These are phyloP conservation scores for Neolamprologus variostigma DNA, from an alignment of 2,113 vertebrate genomes.

Conservation along the genomic window DNA sequence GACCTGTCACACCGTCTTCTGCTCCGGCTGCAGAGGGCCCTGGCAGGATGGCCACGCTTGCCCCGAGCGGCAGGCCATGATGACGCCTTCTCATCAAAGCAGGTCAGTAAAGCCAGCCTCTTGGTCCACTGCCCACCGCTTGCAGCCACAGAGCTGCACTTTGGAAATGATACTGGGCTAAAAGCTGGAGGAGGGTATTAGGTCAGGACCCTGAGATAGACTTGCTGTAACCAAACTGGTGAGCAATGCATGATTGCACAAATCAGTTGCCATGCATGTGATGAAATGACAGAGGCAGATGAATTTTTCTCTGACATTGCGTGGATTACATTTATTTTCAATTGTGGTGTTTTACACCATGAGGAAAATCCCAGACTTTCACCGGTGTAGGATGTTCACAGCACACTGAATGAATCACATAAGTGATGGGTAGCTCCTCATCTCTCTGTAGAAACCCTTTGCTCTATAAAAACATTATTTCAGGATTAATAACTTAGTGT, in stretches of 20 bases:
- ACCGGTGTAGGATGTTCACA: background rate
- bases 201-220: background rate
- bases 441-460: background rate
- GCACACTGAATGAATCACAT: background rate
- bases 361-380: background rate
- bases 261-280: background rate
- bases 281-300: background rate
- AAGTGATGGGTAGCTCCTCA: background rate
- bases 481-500: conserved; percentile 1
- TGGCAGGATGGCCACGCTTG: conserved; percentile 78
- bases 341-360: background rate
- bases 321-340: background rate
- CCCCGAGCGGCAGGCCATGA: conserved; percentile 66
- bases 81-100: conserved; percentile 52
- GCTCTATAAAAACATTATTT: conserved; percentile 5
- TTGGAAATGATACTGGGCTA: background rate
- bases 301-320: background rate
- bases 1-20: conserved; percentile 77
- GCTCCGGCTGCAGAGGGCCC: conserved; percentile 78
- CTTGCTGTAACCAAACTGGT: background rate
- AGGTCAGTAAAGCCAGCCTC: conserved; percentile 71
- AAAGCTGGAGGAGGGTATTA: background rate
- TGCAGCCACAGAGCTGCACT: background rate
- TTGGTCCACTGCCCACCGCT: background rate
- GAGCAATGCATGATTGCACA: background rate